Percentiles rank a stretch among this genome's conserved stretches.
phyloP scores from a whole-genome alignment of 2,797 vertebrate genomes.

The Meda fulgida region DNA sequence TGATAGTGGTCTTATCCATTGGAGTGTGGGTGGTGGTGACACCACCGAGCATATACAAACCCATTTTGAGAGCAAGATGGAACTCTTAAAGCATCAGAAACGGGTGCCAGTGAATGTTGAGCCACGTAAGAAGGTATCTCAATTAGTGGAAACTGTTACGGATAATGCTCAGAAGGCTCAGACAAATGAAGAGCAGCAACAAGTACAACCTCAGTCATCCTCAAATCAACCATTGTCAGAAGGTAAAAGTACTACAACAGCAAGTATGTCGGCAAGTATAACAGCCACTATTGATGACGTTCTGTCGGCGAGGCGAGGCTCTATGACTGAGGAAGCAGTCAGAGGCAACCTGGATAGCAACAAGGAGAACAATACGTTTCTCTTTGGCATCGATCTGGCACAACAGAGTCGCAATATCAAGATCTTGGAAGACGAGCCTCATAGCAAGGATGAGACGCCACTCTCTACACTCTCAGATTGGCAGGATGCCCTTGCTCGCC shows the following conservation, averaged over 20 bases:
- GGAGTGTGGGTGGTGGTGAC: conserved; percentile 96
- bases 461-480: conserved; percentile 93
- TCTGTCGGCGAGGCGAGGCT: conserved; percentile 85
- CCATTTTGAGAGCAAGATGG: conserved; percentile 91
- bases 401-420: conserved; percentile 86
- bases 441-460: conserved; percentile 96
- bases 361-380: conserved; percentile 86
- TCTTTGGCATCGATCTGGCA: conserved; percentile 85
- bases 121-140: conserved; percentile 68
- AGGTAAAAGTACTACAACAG: conserved; percentile 45
- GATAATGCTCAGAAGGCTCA: conserved; percentile 59
- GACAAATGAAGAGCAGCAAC: conserved; percentile 50
- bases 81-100: conserved; percentile 81
- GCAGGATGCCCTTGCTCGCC: conserved; percentile 95
- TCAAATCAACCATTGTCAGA: conserved; percentile 59
- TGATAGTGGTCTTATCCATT: conserved; percentile 94
- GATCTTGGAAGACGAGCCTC: conserved; percentile 95
- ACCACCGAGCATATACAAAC: conserved; percentile 99
- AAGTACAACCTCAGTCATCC: conserved; percentile 47
- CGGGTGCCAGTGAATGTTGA: conserved; percentile 66
- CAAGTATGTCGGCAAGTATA: conserved; percentile 67
- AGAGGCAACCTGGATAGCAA: conserved; percentile 76
- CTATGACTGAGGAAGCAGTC: conserved; percentile 88
- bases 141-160: conserved; percentile 14
- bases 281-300: conserved; percentile 91